Evolutionary conservation across 2,888 invertebrate species (phyloP).

Genomic region (Drosophila maculinotata): DNA sequence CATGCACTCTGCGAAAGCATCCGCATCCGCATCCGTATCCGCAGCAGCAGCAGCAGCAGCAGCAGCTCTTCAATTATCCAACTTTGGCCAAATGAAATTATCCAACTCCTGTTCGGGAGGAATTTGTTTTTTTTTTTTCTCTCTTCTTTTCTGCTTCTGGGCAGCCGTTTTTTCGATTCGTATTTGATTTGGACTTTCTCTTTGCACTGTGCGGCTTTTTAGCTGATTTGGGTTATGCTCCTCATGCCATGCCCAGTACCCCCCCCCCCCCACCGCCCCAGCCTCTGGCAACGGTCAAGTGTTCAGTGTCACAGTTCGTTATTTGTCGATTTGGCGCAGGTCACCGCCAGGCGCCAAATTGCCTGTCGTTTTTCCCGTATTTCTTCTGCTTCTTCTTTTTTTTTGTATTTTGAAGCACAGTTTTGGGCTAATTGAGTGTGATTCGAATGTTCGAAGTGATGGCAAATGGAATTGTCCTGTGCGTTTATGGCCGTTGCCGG

Average conservation of each 20-base stretch:
- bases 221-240: constrained; percentile 53
- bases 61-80: constrained; percentile 60
- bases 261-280: too few species aligned
- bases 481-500: constrained; percentile 46
- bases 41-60: constrained; percentile 7
- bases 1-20: constrained; percentile 17
- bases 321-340: constrained; percentile 62
- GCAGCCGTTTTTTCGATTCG: constrained; percentile 13
- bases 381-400: constrained; percentile 10
- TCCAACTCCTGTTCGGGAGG: constrained; percentile 11
- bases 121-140: too few species aligned
- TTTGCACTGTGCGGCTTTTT: constrained; percentile 21
- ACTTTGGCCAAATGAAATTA: constrained; percentile 62
- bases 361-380: constrained; percentile 21
- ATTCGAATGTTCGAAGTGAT: constrained; percentile 33
- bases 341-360: constrained; percentile 28
- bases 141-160: too few species aligned
- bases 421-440: constrained; percentile 64
- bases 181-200: constrained; percentile 36
- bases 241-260: background rate
- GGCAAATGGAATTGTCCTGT: constrained; percentile 42
- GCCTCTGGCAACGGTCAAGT: constrained; percentile 4
- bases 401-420: constrained; percentile 15
- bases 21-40: too few species aligned
- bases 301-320: constrained; percentile 45